Conservation (phyloP, 2,113 vertebrate genomes). For the Pithys albifrons region DNA sequence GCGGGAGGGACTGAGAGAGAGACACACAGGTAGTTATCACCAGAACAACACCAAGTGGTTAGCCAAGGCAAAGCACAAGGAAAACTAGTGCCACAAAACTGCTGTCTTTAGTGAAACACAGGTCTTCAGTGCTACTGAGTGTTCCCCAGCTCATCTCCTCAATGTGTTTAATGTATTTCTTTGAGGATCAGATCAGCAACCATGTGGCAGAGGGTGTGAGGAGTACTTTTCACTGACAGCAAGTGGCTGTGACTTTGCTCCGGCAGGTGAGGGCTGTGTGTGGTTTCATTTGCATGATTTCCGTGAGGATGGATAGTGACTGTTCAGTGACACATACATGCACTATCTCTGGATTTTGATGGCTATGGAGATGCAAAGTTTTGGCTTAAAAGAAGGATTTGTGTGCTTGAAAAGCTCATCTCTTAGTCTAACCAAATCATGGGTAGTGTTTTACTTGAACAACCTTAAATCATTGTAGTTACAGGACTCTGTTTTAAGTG, state of each 20-base stretch:
- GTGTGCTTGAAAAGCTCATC: not conserved
- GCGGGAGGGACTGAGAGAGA: not conserved
- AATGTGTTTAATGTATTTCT: not conserved
- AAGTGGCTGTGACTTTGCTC: not conserved
- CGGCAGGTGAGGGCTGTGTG: not conserved
- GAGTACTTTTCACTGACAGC: not conserved
- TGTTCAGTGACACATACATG: rapidly evolving
- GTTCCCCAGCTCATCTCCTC: not conserved
- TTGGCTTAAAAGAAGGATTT: not conserved
- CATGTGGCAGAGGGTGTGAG: not conserved
- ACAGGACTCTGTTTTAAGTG: not conserved
- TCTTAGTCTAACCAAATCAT: not conserved
- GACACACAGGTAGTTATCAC: not conserved
- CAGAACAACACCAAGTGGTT: not conserved
- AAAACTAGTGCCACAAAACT: not conserved
- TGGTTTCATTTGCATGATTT: not conserved
- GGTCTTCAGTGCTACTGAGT: not conserved
- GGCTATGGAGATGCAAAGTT: not conserved
- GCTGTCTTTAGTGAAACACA: not conserved
- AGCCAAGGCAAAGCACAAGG: not conserved
- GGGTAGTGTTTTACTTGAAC: not conserved
- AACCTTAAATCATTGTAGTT: not conserved
- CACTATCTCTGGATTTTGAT: not conserved
- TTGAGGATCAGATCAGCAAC: not conserved
- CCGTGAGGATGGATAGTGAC: not conserved